A percentile compares a stretch with the other conserved stretches of the same genome.
Conservation (phyloP, 2,797 vertebrate species). For the Eulemur coronatus region DNA sequence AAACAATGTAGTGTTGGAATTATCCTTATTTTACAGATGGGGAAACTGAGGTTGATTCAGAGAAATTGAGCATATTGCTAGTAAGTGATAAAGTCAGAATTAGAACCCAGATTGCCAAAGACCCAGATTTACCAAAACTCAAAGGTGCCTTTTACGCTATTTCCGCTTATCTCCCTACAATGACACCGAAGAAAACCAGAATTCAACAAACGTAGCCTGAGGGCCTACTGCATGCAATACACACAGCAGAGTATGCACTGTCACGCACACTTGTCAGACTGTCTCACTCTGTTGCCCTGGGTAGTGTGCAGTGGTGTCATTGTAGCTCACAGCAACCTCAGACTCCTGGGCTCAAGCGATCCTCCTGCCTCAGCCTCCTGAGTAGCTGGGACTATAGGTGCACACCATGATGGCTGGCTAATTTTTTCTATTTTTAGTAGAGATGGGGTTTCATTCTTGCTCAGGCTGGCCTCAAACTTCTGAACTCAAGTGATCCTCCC, state of each 20-base stretch:
- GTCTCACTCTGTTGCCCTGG: no score
- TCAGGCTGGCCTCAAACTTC: no score
- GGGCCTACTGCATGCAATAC: background rate
- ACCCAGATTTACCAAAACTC: background rate
- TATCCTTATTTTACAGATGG: background rate
- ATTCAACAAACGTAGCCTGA: background rate
- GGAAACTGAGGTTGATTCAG: background rate
- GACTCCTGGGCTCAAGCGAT: no score
- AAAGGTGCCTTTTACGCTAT: background rate
- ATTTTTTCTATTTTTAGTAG: no score
- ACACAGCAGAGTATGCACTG: background rate
- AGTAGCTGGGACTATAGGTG: no score
- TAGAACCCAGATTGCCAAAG: background rate
- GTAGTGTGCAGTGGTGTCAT: no score
- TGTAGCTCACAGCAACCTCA: no score
- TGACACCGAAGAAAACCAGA: background rate
- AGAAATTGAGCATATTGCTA: background rate
- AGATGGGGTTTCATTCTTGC: no score
- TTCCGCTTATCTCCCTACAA: background rate
- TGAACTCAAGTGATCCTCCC: no score
- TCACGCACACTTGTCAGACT: background rate
- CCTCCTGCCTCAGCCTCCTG: no score
- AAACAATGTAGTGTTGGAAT: background rate
- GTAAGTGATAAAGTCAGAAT: background rate
- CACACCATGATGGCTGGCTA: no score